A percentile compares a stretch with the other conserved stretches of the same genome.
These are phyloP conservation scores for Eulimnadia texana DNA, from an alignment of 1,140 invertebrate genomes.

Conservation along the genomic window DNA sequence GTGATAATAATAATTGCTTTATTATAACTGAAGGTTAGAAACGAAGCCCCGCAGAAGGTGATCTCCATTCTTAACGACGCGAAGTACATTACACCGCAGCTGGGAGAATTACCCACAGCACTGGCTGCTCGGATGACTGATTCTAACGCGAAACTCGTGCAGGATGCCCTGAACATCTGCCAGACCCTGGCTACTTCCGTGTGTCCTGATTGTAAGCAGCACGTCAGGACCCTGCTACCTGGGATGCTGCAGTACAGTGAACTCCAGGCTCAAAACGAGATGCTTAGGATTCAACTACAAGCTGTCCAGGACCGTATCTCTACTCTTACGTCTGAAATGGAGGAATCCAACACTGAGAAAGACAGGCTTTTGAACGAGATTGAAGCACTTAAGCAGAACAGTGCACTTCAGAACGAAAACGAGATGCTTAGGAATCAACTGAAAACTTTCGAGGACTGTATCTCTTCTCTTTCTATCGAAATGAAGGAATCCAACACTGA, in stretches of 20 bases:
- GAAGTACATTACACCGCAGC: slow-evolving; percentile 59
- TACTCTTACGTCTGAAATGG: too few relatives aligned
- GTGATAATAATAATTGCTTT: not conserved
- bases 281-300: too few relatives aligned
- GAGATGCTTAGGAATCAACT: too few relatives aligned
- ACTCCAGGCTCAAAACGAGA: too few relatives aligned
- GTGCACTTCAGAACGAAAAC: too few relatives aligned
- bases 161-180: slow-evolving; percentile 63
- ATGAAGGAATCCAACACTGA: too few relatives aligned
- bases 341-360: too few relatives aligned
- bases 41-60: slow-evolving; percentile 67
- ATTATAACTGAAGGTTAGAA: slow-evolving; percentile 44
- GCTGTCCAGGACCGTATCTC: too few relatives aligned
- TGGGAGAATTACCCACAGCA: slow-evolving; percentile 67
- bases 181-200: slow-evolving; percentile 60
- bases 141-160: slow-evolving; percentile 81
- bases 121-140: slow-evolving; percentile 61
- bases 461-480: too few relatives aligned
- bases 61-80: slow-evolving; percentile 55
- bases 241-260: slow-evolving; percentile 66
- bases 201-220: slow-evolving; percentile 61
- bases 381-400: too few relatives aligned
- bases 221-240: slow-evolving; percentile 66
- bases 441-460: too few relatives aligned
- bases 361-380: too few relatives aligned